Evolutionary conservation across 2,113 vertebrate species (phyloP), one percentile per base, ranked within the genome.

Genomic region (Gnathonemus longibarbis): DNA sequence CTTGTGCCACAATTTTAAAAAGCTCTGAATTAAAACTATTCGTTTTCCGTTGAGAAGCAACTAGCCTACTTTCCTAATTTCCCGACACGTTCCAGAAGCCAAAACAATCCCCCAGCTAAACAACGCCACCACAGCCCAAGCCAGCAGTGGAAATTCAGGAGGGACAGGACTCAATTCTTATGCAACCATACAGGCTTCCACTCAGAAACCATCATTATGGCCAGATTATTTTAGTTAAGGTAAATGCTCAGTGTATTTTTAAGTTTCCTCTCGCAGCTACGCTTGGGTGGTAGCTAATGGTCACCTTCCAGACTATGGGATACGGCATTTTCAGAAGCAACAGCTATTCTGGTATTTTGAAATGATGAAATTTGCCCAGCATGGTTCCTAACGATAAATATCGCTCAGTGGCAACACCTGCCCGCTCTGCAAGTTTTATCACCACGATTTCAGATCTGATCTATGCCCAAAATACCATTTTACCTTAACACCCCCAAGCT

Each of bases 21-120:
- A 83, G 31, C 27, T 31, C 88, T 42, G 70, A 24, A 74, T 50
- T 52, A 56, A 89, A 66, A 45, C 31, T 48, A 35, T 83, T 35
- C 80, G 48, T 74, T 35, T 91, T 48, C 39, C 27, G 58, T 21
- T 83, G 88, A 84, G 90, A 91, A 92, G 77, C 19, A 83, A 91
- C 91, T 88, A 86, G 66, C 74, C 70, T 70, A 39, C 52, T 89
- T 90, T 87, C 85, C 48, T 13, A 50, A 52, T 52, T 87, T 90
- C 56, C 45, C 48, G 27, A 86, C 56, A 53, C 31, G 85, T 31
- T 3, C 45, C 3, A 52, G 24, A 31, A 31, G 56, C 80, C 88
- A 89, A 70, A 85, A 6, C 11, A 49, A 48, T 62, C 66, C 70
- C 7, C 3, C 35, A 77, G 58, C 90, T 89, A 66, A 39, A 87